Percentiles rank a stretch among this genome's conserved stretches.
Conservation (phyloP, 2,888 invertebrate genomes). For the Tanypteryx hageni region DNA sequence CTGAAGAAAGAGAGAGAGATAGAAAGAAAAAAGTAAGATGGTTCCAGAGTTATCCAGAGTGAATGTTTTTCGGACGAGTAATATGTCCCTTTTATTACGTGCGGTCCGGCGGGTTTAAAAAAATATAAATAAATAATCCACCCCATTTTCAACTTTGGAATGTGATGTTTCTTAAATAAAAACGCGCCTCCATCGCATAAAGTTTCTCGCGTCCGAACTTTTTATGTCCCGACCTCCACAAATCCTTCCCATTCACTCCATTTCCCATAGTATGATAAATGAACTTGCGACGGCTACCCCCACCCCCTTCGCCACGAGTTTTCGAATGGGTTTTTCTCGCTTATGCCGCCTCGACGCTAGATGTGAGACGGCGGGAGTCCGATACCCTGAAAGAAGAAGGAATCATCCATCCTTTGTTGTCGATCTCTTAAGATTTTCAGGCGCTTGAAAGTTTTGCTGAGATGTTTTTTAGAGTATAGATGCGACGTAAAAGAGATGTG, state of each 20-base stretch:
- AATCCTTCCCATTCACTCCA: not conserved
- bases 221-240: not conserved
- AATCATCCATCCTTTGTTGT: no score
- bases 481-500: no score
- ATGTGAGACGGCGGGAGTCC: no score
- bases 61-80: not conserved
- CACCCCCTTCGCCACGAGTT: not conserved
- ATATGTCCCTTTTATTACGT: conserved; percentile 3
- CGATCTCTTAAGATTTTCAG: no score
- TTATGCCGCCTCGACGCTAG: no score
- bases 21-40: no score
- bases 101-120: not conserved
- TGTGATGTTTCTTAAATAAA: not conserved
- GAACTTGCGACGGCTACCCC: not conserved
- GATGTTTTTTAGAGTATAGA: no score
- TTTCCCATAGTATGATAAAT: not conserved
- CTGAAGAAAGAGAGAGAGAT: no score
- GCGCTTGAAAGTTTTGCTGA: no score
- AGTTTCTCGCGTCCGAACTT: not conserved
- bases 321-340: not conserved
- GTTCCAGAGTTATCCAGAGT: no score
- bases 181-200: not conserved
- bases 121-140: not conserved
- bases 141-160: no score
- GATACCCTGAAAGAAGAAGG: no score